Percentiles rank a stretch among this genome's conserved stretches.
Evolutionary conservation across 2,888 invertebrate genomes (phyloP).

Genomic region (Eueremaeus valkanovi): DNA sequence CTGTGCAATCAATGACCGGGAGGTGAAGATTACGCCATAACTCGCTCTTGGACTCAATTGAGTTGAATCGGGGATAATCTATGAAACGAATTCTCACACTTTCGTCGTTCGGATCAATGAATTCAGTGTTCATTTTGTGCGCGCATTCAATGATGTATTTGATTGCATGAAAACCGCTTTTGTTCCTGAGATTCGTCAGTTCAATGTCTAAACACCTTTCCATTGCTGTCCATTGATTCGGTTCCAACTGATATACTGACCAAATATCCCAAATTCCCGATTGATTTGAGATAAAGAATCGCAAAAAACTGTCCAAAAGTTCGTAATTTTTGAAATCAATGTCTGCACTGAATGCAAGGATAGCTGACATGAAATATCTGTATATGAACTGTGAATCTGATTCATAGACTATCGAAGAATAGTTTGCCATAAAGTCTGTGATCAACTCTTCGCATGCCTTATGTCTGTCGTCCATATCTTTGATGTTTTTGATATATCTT

Average conservation of each 20-base stretch:
- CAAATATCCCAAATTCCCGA: slow-evolving; percentile 31
- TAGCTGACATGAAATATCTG: slow-evolving; percentile 20
- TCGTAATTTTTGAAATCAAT: not conserved
- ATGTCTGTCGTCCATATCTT: not conserved
- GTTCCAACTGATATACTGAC: not conserved
- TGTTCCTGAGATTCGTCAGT: not conserved
- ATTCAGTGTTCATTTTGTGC: not conserved
- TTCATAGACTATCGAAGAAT: not conserved
- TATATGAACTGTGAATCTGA: slow-evolving; percentile 5
- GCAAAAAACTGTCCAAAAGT: not conserved
- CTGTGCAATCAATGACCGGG: slow-evolving; percentile 2
- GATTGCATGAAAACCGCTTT: not conserved
- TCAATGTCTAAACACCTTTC: not conserved
- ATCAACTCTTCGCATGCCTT: slow-evolving; percentile 11
- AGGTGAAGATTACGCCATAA: slow-evolving; percentile 9
- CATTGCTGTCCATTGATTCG: not conserved
- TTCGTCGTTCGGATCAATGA: slow-evolving; percentile 8
- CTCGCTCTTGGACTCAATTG: slow-evolving; percentile 9
- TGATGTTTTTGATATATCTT: not conserved
- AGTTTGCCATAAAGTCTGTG: not conserved
- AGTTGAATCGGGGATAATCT: slow-evolving; percentile 20
- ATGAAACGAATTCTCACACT: slow-evolving; percentile 10
- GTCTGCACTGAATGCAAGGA: slow-evolving; percentile 17
- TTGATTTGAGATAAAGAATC: slow-evolving; percentile 8
- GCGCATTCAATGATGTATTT: not conserved